These are phyloP conservation scores for Daboia siamensis DNA, from an alignment of 2,113 vertebrate genomes.

Conservation along the genomic window DNA sequence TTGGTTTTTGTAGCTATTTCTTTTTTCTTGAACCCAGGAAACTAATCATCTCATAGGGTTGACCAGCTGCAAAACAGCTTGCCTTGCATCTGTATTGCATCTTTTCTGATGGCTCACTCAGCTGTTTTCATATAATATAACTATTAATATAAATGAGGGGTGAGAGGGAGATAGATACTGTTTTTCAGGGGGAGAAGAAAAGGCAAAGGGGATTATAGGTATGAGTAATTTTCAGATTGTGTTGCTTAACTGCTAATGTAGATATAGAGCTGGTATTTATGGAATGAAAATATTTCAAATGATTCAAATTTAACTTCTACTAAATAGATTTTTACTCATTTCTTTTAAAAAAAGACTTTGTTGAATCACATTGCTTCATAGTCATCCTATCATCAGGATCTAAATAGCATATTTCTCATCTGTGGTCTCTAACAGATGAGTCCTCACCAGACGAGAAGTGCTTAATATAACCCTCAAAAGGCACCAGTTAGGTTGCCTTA, in stretches of 20 bases:
- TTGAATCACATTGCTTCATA: conserved; percentile 3
- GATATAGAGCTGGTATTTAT: not conserved
- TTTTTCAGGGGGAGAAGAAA: not conserved
- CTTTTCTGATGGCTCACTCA: not conserved
- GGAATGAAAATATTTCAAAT: not conserved
- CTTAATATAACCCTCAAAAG: not conserved
- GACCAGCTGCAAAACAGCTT: not conserved
- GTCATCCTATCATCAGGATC: not conserved
- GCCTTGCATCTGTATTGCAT: not conserved
- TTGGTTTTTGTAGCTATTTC: not conserved
- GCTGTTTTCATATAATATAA: not conserved
- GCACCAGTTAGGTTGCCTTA: not conserved
- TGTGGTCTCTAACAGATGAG: not conserved
- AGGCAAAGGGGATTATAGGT: not conserved
- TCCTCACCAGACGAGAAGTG: not conserved
- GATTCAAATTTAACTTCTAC: not conserved
- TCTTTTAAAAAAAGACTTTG: not conserved
- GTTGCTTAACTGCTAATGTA: not conserved
- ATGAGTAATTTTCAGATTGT: not conserved
- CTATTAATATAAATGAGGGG: not conserved
- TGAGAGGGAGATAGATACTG: not conserved
- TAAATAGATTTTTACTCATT: not conserved
- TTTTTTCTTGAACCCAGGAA: not conserved
- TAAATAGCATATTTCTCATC: not conserved
- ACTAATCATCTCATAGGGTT: not conserved